Evolutionary conservation across 2,797 vertebrate genomes (phyloP), one percentile per base, ranked within the genome.

Genomic region (Borostomias antarcticus): DNA sequence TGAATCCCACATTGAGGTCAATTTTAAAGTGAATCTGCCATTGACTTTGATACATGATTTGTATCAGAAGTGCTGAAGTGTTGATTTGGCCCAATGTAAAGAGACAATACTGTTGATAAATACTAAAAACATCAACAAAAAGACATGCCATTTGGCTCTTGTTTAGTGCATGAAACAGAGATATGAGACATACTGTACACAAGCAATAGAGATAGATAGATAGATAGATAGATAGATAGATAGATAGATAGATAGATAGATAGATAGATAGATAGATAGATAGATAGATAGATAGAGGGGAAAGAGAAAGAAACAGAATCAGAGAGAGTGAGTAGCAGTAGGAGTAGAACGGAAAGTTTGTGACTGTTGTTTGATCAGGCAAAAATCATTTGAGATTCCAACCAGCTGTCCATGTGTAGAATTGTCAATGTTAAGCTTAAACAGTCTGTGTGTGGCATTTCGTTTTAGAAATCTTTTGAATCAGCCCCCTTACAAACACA

Each of bases 341-440:
- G 6, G 17, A n/a, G n/a, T n/a, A n/a, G n/a, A n/a, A 50, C 8
- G 52, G 52, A 28, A 35, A 17, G 21, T 23, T 35, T 35, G 1
- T 58, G 57, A 8, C 17, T 19, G 1, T n/a, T 23, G 13, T 52
- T 17, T 52, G 28, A 52, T 28, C 50, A 52, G 8, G 17, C 5
- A 56, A 56, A 56, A 30, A 32, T 30, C 29, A 32, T 58, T 25
- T 58, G 5, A 21, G 32, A 58, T 26, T 58, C 2, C 21, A 37
- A 37, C 15, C 28, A 57, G 7, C 17, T 8, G 28, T 29, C 33
- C 32, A 58, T 25, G 7, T 29, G 5, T 19, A 10, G 21, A 58
- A 37, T 35, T 58, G 40, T 25, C 53, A 57, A 58, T 57, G 58
- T 74, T 74, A 69, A 67, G 62, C 37, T 28, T 74, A 32, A 40